Evolutionary conservation across 2,797 vertebrate genomes (phyloP), one percentile per base, ranked within the genome.

Genomic region (Champsocephalus gunnari): DNA sequence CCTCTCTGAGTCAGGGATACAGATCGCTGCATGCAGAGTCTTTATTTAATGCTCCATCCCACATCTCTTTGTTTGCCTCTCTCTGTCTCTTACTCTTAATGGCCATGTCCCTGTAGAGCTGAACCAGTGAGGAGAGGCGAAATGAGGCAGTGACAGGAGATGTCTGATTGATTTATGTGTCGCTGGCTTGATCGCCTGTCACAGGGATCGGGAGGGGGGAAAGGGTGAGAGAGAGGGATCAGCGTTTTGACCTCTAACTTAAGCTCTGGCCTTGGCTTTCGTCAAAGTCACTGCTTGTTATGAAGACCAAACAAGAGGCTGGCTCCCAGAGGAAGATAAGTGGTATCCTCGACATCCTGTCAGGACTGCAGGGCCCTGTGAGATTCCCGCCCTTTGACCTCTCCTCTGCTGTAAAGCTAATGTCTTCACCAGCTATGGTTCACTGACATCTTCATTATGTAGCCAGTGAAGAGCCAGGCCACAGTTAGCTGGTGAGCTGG

Each of bases 341-440:
- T 53, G 71, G 54, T 77, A 77, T 62, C 60, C 62, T 71, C 66
- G 60, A 80, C 75, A 80, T 89, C 85, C 85, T 83, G 75, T 77
- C 53, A 14, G 54, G 49, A 58, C 65, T 63, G 19, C 24, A 16
- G 58, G 80, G 74, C 51, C 86, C 68, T 82, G 83, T 85, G 86
- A 77, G 85, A 86, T 77, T 38, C 13, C 3, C 19, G 72, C 9
- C 72, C 82, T 84, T 47, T 82, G 87, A 84, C 86, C 79, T 80
- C 61, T 66, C 9, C 57, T 62, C 63, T 80, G 87, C 67, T 86
- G 47, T 76, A 83, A 75, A 83, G 49, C 51, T 68, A 70, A 90
- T 75, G 64, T 66, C 63, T 84, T 75, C 38, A 43, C 74, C 88
- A 90, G 91, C 87, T 88, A 86, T 53, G 70, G 70, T 58, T 77